These are phyloP conservation scores for Pterocles orientalis DNA, from an alignment of 2,113 vertebrate genomes.

Conservation along the genomic window DNA sequence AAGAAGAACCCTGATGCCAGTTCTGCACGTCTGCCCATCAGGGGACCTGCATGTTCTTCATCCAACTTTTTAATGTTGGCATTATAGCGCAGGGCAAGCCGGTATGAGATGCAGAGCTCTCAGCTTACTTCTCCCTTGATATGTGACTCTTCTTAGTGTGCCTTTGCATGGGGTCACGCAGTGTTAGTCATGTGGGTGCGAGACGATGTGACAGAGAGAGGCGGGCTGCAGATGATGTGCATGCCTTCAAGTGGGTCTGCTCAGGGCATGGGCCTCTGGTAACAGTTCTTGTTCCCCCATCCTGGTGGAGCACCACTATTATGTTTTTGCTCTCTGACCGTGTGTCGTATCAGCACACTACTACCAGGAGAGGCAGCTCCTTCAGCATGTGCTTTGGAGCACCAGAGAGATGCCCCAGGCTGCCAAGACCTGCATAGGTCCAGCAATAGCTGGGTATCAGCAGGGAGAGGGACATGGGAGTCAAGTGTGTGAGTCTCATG, in stretches of 20 bases:
- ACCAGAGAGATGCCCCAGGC: too few species aligned
- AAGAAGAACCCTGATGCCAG: background rate
- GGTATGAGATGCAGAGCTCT: slow-evolving; percentile 18
- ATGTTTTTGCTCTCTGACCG: accelerated
- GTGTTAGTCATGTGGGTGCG: background rate
- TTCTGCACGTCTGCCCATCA: background rate
- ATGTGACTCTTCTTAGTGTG: background rate
- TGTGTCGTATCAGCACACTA: accelerated
- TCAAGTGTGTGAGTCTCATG: background rate
- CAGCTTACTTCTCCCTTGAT: slow-evolving; percentile 16
- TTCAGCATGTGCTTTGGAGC: background rate
- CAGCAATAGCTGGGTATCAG: background rate
- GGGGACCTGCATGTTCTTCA: background rate
- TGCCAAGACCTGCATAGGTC: background rate
- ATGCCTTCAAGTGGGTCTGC: background rate
- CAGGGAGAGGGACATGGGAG: background rate
- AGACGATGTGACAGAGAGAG: background rate
- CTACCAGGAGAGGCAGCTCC: background rate
- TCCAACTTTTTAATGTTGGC: background rate
- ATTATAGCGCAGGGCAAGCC: background rate
- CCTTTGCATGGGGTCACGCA: background rate
- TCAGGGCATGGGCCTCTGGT: background rate
- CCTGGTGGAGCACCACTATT: background rate
- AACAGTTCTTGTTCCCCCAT: accelerated
- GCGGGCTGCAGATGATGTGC: background rate